Evolutionary conservation across 1,140 invertebrate species (phyloP).

Genomic region (Zaprionus vittiger): DNA sequence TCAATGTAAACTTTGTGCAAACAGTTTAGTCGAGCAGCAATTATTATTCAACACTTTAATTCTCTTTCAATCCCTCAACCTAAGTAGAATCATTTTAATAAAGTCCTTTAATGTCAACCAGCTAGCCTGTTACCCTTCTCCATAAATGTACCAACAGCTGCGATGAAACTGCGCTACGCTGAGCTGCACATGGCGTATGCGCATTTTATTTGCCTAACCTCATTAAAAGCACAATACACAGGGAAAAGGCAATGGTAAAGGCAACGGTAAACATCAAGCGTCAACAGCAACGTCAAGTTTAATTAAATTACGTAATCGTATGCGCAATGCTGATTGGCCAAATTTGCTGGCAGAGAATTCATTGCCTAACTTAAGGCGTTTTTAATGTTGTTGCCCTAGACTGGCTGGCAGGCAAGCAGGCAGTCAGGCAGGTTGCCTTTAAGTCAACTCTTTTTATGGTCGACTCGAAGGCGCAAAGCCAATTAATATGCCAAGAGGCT

Average conservation of each 20-base stretch:
- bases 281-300: constrained; percentile 25
- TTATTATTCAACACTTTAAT: neutral
- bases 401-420: neutral
- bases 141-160: constrained; percentile 30
- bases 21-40: neutral
- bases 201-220: constrained; percentile 40
- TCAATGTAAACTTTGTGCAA: neutral
- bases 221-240: constrained; percentile 35
- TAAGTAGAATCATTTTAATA: neutral
- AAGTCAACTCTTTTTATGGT: constrained; percentile 33
- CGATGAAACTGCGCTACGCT: neutral
- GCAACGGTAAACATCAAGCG: constrained; percentile 4
- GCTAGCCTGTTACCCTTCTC: neutral
- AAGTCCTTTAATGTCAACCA: neutral
- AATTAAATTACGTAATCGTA: constrained; percentile 47
- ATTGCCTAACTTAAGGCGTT: constrained; percentile 29
- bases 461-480: constrained; percentile 30
- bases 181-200: constrained; percentile 35
- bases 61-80: neutral
- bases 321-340: constrained; percentile 34
- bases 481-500: constrained; percentile 44
- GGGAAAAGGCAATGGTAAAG: neutral
- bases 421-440: constrained; percentile 10
- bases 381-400: constrained; percentile 18
- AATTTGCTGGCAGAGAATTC: constrained; percentile 25